These are phyloP conservation scores for Sinelater perroti DNA, from an alignment of 2,888 invertebrate genomes.

Conservation along the genomic window DNA sequence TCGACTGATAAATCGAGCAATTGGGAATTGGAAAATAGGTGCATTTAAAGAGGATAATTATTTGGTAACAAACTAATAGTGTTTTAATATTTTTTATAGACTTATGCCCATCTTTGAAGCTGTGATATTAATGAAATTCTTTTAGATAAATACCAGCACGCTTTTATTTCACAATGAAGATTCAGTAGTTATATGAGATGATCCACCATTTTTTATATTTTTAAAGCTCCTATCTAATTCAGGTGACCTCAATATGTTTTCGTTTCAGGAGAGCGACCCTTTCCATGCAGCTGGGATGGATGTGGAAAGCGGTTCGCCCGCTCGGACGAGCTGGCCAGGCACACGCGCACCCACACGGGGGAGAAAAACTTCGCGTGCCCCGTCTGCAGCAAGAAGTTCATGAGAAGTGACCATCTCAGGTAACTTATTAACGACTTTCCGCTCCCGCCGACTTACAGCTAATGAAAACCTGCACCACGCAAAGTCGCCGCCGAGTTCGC, in stretches of 20 bases:
- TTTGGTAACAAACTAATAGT: too few species aligned
- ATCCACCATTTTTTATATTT: too few species aligned
- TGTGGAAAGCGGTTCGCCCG: constrained; percentile 72
- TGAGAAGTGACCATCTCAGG: constrained; percentile 72
- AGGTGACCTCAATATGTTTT: constrained; percentile 20
- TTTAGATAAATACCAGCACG: too few species aligned
- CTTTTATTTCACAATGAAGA: too few species aligned
- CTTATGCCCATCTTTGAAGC: too few species aligned
- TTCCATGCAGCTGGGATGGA: constrained; percentile 69
- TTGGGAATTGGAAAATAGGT: too few species aligned
- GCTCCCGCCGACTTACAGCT: constrained; percentile 17
- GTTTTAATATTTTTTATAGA: too few species aligned
- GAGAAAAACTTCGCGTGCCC: constrained; percentile 72
- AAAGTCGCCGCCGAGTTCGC: constrained; percentile 21
- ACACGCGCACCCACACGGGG: constrained; percentile 71
- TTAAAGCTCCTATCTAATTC: too few species aligned
- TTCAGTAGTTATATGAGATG: too few species aligned
- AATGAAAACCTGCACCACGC: constrained; percentile 24
- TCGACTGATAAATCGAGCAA: too few species aligned
- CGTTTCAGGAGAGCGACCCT: constrained; percentile 69
- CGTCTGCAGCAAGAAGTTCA: constrained; percentile 70
- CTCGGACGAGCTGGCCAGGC: constrained; percentile 71
- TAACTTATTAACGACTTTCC: constrained; percentile 47
- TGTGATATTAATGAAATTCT: too few species aligned
- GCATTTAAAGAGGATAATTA: too few species aligned